A percentile compares a stretch with the other conserved stretches of the same genome.
Evolutionary conservation across 2,797 vertebrate species (phyloP).

Genomic region (Sphenodon punctatus): DNA sequence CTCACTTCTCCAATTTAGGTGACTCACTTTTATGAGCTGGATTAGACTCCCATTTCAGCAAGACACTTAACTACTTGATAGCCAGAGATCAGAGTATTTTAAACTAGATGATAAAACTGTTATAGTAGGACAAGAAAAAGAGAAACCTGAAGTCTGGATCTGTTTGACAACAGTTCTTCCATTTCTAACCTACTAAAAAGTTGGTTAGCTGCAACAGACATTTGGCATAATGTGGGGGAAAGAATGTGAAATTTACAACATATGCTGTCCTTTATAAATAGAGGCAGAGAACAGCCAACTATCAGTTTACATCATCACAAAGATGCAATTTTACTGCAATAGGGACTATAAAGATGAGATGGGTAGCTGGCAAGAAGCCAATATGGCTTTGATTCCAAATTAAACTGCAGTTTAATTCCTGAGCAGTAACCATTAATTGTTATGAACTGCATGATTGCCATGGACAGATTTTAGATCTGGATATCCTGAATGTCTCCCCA

Average conservation of each 20-base stretch:
- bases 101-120: background rate
- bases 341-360: background rate
- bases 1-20: background rate
- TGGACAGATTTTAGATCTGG: background rate
- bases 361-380: background rate
- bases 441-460: background rate
- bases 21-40: background rate
- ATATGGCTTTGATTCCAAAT: background rate
- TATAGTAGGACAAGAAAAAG: background rate
- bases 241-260: background rate
- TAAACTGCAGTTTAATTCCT: background rate
- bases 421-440: background rate
- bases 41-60: background rate
- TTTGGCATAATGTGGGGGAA: background rate
- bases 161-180: accelerated
- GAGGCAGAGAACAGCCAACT: background rate
- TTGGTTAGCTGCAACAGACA: background rate
- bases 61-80: background rate
- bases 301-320: background rate
- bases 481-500: background rate
- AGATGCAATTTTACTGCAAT: background rate
- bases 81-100: background rate
- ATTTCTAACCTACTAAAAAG: accelerated
- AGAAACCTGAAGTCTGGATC: accelerated
- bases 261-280: background rate